A percentile compares a stretch with the other conserved stretches of the same genome.
Evolutionary conservation across 2,113 vertebrate genomes (phyloP).

Genomic region (Pseudopipra pipra): DNA sequence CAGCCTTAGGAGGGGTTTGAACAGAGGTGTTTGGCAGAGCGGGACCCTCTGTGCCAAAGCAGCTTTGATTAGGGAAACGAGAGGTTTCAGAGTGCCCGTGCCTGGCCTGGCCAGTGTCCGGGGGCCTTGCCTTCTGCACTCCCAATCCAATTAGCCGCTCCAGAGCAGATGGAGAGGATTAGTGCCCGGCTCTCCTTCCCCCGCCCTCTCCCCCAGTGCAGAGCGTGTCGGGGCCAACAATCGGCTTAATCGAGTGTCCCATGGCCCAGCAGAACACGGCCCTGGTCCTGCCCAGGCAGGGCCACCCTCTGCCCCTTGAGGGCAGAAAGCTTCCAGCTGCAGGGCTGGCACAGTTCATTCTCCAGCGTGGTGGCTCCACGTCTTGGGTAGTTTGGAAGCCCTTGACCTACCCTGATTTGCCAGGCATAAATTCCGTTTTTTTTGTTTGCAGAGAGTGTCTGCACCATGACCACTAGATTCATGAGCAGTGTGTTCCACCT

Average conservation of each 20-base stretch:
- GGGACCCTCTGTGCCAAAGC: not conserved
- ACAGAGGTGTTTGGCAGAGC: not conserved
- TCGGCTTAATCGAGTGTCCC: not conserved
- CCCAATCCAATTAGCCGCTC: slow-evolving; percentile 31
- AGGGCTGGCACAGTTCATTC: not conserved
- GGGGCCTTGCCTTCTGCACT: not conserved
- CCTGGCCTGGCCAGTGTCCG: not conserved
- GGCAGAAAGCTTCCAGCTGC: not conserved
- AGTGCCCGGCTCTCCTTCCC: not conserved
- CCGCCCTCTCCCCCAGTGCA: not conserved
- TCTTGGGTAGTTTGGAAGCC: not conserved
- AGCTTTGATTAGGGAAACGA: fast-evolving
- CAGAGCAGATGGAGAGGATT: slow-evolving; percentile 51
- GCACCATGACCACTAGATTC: fast-evolving
- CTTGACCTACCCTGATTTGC: not conserved
- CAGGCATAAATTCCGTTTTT: not conserved
- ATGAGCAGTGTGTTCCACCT: fast-evolving
- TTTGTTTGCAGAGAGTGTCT: not conserved
- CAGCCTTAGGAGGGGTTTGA: not conserved
- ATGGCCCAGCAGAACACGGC: not conserved
- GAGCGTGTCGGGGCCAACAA: not conserved
- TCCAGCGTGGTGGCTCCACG: fast-evolving
- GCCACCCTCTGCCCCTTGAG: not conserved
- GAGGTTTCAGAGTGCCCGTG: not conserved
- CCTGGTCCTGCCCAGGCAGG: not conserved